phyloP scores from a whole-genome alignment of 2,797 vertebrate species.

The Thripadectes ignobilis region DNA sequence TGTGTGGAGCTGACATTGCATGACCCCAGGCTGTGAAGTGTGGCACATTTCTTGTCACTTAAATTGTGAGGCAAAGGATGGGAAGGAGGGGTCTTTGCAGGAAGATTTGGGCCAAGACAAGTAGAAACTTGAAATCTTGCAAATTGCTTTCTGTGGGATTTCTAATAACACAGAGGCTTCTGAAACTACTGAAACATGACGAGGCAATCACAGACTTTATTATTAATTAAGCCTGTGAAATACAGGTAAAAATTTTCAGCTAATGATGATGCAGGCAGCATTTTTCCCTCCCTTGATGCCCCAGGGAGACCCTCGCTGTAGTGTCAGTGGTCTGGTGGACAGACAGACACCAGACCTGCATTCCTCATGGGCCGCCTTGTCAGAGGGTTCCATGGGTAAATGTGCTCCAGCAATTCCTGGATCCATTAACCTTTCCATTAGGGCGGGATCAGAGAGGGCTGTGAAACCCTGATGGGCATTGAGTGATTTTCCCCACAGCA shows the following conservation, averaged over 20 bases:
- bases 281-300: neutral
- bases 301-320: neutral
- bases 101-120: neutral
- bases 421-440: neutral
- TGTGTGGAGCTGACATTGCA: neutral
- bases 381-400: neutral
- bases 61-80: neutral
- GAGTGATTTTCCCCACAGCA: neutral
- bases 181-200: neutral
- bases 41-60: neutral
- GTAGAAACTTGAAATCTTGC: neutral
- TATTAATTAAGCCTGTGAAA: neutral
- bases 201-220: neutral
- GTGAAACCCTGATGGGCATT: neutral
- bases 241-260: neutral
- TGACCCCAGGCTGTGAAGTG: neutral
- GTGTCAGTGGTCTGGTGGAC: neutral
- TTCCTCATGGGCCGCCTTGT: neutral
- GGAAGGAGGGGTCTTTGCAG: neutral
- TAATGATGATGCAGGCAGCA: neutral
- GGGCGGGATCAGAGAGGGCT: neutral
- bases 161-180: neutral
- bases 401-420: neutral
- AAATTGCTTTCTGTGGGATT: constrained; percentile 40
- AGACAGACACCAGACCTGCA: neutral